These are phyloP conservation scores for Coecobrya sp. DNA, from an alignment of 2,888 invertebrate species.

Conservation along the genomic window DNA sequence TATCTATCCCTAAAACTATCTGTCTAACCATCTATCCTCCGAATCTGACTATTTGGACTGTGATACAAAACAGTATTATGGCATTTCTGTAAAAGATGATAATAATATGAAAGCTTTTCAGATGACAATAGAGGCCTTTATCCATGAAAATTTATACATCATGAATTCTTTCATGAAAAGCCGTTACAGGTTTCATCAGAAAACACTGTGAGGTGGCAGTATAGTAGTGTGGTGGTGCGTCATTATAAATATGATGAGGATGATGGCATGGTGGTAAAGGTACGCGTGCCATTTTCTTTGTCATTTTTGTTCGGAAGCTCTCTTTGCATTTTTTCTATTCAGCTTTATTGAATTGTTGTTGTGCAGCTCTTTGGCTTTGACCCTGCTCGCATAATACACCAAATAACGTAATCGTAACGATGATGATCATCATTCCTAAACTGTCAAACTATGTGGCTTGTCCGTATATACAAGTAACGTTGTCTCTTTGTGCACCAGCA, in stretches of 20 bases:
- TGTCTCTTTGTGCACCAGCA: conserved; percentile 25
- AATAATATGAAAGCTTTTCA: conserved; percentile 62
- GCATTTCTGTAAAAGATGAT: conserved; percentile 66
- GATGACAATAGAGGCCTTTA: conserved; percentile 75
- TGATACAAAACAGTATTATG: conserved; percentile 40
- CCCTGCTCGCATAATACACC: conserved; percentile 44
- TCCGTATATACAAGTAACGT: neutral
- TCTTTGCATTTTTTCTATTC: conserved; percentile 63
- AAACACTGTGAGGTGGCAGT: conserved; percentile 46
- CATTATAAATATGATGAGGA: neutral
- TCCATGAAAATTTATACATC: conserved; percentile 81
- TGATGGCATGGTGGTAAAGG: conserved; percentile 42
- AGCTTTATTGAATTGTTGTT: conserved; percentile 32
- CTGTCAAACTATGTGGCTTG: neutral
- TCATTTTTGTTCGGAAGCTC: conserved; percentile 58
- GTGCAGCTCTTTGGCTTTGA: conserved; percentile 56
- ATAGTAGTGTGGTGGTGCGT: conserved; percentile 42
- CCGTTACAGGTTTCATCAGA: conserved; percentile 80
- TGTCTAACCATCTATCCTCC: neutral
- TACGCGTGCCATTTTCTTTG: conserved; percentile 80
- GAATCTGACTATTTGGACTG: conserved; percentile 36
- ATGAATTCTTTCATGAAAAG: conserved; percentile 77
- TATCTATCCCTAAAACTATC: conserved; percentile 13
- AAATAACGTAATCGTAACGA: conserved; percentile 49
- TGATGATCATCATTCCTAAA: conserved; percentile 31